Evolutionary conservation across 2,113 vertebrate genomes (phyloP), one percentile per base, ranked within the genome.

Genomic region (rat (Rattus norvegicus)): DNA sequence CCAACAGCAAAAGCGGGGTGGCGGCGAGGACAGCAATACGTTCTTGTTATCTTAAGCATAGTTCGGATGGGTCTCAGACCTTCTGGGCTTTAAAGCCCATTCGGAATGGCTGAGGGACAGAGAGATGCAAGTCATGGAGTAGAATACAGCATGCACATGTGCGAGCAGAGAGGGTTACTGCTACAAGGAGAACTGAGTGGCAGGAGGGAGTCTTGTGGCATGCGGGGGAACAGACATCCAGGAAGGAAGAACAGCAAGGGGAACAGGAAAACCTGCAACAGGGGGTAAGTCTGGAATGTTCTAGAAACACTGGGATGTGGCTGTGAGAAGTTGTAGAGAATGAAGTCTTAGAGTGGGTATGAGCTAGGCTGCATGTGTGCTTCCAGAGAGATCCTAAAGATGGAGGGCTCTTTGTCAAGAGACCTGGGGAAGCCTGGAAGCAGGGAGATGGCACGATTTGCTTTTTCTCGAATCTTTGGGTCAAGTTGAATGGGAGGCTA

Each of bases 141-240:
- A 4, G n/a, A 7, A 3, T 17, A 30, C 0, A 28, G 24, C 10
- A 14, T 84, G 81, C 3, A 17, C 1, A 22, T 20, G 0, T 14
- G 13, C 28, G 19, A 13, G 11, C 22, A 1, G 11, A 39, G 65
- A 5, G 2, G 28, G 39, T 17, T 79, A 14, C 61, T 16, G 0
- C 43, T 47, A 5, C 43, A 49, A 0, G 16, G 61, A 70, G 7
- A 49, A 67, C 0, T 59, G 79, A 63, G 39, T 85, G 54, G 39
- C 65, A n/a, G 13, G 20, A 52, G 8, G 14, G 36, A 87, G 59
- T 39, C 43, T 3, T 70, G 20, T 33, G 14, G 12, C 16, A 17
- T 59, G 12, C 7, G 26, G 20, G 59, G 36, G 52, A 79, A 9
- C 7, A 59, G 7, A 1, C 17, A 13, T 39, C 63, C 73, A 76